Percentiles rank a stretch among this genome's conserved stretches.
Evolutionary conservation across 1,140 invertebrate genomes (phyloP).

Genomic region (Matsumurasca onukii): DNA sequence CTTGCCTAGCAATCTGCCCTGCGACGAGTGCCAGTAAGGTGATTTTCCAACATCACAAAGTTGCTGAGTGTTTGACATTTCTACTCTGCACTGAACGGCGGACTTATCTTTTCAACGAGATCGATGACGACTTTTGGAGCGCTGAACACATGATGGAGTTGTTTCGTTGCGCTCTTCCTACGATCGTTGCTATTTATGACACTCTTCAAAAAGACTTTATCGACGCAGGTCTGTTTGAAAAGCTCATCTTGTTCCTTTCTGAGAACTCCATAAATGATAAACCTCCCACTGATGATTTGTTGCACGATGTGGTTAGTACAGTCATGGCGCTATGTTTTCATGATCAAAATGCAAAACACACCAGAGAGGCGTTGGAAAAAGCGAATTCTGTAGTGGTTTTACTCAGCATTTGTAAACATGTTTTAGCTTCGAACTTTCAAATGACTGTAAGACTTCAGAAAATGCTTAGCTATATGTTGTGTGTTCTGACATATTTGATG

Average conservation of each 20-base stretch:
- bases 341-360: background rate
- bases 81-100: background rate
- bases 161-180: background rate
- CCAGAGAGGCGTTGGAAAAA: background rate
- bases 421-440: background rate
- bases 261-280: background rate
- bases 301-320: background rate
- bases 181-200: background rate
- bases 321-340: background rate
- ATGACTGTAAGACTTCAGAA: background rate
- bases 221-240: background rate
- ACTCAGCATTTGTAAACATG: background rate
- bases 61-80: slow-evolving; percentile 1
- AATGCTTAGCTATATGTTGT: background rate
- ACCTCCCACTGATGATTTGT: background rate
- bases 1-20: background rate
- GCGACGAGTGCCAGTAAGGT: background rate
- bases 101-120: background rate
- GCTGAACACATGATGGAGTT: background rate
- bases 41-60: background rate
- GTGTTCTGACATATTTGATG: background rate
- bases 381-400: background rate
- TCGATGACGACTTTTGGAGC: background rate
- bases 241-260: background rate
- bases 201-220: background rate